Conservation (phyloP, 2,797 vertebrate species). For the Centroberyx gerrardi region DNA sequence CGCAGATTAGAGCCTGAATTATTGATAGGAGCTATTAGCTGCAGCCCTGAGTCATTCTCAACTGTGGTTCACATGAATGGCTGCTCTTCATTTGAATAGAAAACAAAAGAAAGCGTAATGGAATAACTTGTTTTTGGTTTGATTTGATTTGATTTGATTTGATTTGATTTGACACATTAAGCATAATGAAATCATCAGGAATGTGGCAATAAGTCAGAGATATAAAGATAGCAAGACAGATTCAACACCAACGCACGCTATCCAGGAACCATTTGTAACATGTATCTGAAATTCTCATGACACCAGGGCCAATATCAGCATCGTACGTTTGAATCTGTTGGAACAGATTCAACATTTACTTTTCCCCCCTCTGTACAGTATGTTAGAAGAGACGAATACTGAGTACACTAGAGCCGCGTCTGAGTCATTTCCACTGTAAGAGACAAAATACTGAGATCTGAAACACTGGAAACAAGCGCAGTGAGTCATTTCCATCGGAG, state of each 20-base stretch:
- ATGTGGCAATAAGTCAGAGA: background rate
- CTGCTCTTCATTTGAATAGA: constrained; percentile 13
- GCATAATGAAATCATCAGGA: background rate
- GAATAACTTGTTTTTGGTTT: constrained; percentile 8
- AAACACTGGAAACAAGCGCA: constrained; percentile 23
- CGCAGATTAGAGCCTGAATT: constrained; percentile 81
- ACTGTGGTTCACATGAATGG: constrained; percentile 9
- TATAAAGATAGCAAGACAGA: too few relatives aligned
- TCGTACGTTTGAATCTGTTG: background rate
- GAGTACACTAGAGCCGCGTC: background rate
- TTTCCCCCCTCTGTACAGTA: background rate
- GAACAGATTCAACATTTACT: background rate
- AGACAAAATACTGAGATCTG: constrained; percentile 27
- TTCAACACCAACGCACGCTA: too few relatives aligned
- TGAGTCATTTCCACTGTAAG: constrained; percentile 29
- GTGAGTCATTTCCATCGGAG: constrained; percentile 45
- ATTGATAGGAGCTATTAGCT: constrained; percentile 78
- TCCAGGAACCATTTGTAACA: too few relatives aligned
- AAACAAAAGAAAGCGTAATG: background rate
- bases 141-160: constrained; percentile 2
- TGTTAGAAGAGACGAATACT: too few relatives aligned
- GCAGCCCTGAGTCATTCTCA: constrained; percentile 56
- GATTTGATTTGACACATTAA: background rate
- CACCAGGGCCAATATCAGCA: too few relatives aligned
- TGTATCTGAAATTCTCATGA: too few relatives aligned